These are phyloP conservation scores for Taxidea taxus DNA, from an alignment of 2,113 vertebrate genomes.

Conservation along the genomic window DNA sequence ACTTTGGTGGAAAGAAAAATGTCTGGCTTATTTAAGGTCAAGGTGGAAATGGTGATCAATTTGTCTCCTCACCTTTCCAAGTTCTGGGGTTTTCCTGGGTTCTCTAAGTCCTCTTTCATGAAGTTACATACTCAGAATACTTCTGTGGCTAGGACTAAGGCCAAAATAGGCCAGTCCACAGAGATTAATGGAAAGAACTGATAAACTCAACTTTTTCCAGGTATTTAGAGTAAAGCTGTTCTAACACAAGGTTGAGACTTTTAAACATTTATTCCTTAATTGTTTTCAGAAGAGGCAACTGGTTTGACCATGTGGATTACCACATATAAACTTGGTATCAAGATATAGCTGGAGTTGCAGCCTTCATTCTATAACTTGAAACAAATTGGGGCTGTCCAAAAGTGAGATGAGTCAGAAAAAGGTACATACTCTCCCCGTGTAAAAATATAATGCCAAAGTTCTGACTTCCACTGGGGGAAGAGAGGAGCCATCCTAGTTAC, in stretches of 20 bases:
- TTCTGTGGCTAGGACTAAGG: neutral
- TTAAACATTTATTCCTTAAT: neutral
- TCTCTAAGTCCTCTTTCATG: neutral
- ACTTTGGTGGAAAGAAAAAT: neutral
- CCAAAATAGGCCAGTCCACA: neutral
- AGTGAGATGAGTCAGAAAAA: neutral
- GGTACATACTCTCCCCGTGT: accelerated
- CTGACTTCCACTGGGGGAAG: neutral
- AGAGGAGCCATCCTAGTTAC: neutral
- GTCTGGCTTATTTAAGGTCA: neutral
- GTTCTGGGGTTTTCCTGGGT: neutral
- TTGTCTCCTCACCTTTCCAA: neutral
- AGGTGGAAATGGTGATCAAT: neutral
- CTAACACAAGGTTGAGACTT: neutral
- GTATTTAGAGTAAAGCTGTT: neutral
- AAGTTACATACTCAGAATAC: neutral
- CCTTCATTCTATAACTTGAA: neutral
- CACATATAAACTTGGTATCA: neutral
- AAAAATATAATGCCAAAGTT: neutral
- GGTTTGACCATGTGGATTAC: neutral
- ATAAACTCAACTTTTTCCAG: neutral
- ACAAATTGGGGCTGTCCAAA: neutral
- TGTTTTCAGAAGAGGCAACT: neutral
- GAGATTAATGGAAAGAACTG: neutral
- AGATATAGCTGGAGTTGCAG: neutral